A percentile compares a stretch with the other conserved stretches of the same genome.
Conservation (phyloP, 1,140 invertebrate genomes). For the Mamestra configurata region DNA sequence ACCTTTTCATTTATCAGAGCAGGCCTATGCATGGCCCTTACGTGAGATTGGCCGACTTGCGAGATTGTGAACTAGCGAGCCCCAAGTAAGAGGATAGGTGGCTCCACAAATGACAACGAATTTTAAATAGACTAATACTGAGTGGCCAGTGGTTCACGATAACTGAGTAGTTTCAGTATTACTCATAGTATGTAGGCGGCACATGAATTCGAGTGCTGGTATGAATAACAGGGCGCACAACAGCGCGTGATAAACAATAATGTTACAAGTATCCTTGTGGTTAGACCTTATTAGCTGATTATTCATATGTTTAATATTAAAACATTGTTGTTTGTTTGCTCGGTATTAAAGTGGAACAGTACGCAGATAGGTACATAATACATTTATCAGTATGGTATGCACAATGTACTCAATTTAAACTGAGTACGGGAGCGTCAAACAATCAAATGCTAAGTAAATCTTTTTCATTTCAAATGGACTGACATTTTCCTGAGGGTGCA, state of each 20-base stretch:
- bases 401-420: background rate
- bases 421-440: background rate
- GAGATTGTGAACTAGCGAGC: no score
- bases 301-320: background rate
- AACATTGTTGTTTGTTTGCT: background rate
- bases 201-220: background rate
- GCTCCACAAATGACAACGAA: no score
- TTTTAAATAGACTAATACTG: no score
- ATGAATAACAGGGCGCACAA: background rate
- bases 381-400: background rate
- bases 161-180: background rate
- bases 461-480: background rate
- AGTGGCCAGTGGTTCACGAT: no score
- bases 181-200: background rate
- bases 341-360: background rate
- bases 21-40: no score
- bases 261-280: constrained; percentile 8
- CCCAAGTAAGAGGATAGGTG: no score
- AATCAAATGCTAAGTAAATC: no score
- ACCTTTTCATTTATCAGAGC: background rate
- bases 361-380: background rate
- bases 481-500: background rate
- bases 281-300: background rate
- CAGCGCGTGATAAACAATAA: background rate
- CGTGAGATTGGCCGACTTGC: no score